Evolutionary conservation across 2,888 invertebrate genomes (phyloP).

Genomic region (Drosophila pseudotakahashii): DNA sequence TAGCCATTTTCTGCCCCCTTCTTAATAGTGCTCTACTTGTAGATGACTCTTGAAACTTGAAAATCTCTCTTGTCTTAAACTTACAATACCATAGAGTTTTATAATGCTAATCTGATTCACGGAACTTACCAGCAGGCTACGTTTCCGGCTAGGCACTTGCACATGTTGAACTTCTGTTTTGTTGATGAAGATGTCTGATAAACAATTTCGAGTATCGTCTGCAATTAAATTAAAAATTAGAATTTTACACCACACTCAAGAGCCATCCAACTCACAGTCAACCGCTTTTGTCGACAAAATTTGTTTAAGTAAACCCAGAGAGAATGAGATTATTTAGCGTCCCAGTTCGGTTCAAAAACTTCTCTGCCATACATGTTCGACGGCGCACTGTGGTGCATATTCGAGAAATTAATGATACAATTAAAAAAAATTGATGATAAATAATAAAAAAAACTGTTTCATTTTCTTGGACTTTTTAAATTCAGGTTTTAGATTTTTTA

Average conservation of each 20-base stretch:
- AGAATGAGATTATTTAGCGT: conserved; percentile 20
- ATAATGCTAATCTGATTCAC: conserved; percentile 13
- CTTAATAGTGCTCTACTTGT: background rate
- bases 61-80: background rate
- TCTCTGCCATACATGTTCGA: conserved; percentile 5
- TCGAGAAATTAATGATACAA: too few species aligned
- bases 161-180: conserved; percentile 60
- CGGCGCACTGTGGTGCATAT: conserved; percentile 1
- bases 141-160: conserved; percentile 79
- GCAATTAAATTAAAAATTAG: conserved; percentile 32
- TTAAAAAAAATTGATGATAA: too few species aligned
- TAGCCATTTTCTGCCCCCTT: background rate
- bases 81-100: background rate
- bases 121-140: conserved; percentile 79
- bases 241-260: background rate
- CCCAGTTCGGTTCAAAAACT: conserved; percentile 2
- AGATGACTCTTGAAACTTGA: background rate
- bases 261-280: conserved; percentile 43
- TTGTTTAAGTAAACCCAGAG: conserved; percentile 4
- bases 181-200: conserved; percentile 16
- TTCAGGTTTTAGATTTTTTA: background rate
- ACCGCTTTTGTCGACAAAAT: conserved; percentile 7
- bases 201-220: conserved; percentile 9
- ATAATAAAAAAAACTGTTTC: background rate
- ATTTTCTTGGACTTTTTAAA: background rate